Evolutionary conservation across 2,113 vertebrate species (phyloP).

Genomic region (Eubucco bourcierii): DNA sequence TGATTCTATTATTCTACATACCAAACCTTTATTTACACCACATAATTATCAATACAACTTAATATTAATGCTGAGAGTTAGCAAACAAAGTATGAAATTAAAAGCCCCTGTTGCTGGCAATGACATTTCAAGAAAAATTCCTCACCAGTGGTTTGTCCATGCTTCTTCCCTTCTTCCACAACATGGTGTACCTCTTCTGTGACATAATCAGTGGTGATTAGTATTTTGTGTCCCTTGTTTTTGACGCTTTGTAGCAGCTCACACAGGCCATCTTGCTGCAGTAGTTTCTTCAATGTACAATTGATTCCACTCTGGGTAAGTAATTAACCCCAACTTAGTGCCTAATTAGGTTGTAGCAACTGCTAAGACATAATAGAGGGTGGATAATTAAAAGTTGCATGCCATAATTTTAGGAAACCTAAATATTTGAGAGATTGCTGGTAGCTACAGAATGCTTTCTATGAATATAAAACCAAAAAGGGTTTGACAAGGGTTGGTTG

Average conservation of each 20-base stretch:
- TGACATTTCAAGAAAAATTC: background rate
- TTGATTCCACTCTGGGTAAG: background rate
- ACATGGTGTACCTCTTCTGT: background rate
- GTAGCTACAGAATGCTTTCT: background rate
- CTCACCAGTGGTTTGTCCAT: background rate
- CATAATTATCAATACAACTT: background rate
- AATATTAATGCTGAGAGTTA: background rate
- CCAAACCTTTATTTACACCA: background rate
- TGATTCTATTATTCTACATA: too few species aligned
- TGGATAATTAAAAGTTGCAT: background rate
- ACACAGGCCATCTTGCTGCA: background rate
- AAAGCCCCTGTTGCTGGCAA: background rate
- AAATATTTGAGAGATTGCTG: background rate
- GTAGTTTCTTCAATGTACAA: background rate
- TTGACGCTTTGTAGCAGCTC: background rate
- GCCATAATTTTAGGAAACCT: background rate
- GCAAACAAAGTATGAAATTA: background rate
- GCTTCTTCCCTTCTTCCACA: background rate
- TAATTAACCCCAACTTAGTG: background rate
- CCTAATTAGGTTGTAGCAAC: background rate
- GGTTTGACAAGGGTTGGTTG: background rate
- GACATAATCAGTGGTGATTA: background rate
- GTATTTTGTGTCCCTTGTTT: background rate
- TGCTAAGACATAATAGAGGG: background rate
- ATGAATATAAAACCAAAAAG: background rate